Evolutionary conservation across 2,113 vertebrate genomes (phyloP).

Genomic region (Chaenogobius annularis): DNA sequence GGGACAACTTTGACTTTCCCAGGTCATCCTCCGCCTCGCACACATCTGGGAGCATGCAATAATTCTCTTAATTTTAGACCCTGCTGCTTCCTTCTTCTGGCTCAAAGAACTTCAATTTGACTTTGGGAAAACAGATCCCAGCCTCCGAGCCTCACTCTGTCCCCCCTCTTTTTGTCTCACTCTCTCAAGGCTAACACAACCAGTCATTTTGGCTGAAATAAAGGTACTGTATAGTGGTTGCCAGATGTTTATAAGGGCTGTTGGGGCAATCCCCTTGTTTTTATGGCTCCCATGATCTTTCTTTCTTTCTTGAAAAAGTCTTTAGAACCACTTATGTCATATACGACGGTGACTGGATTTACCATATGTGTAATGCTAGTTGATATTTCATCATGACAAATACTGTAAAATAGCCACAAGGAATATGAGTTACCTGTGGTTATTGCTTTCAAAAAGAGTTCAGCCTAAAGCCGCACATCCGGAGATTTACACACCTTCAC

Average conservation of each 20-base stretch:
- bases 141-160: slow-evolving; percentile 23
- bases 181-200: slow-evolving; percentile 64
- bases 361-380: slow-evolving; percentile 59
- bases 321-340: slow-evolving; percentile 57
- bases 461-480: slow-evolving; percentile 33
- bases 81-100: slow-evolving; percentile 36
- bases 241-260: slow-evolving; percentile 72
- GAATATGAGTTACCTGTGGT: slow-evolving; percentile 62
- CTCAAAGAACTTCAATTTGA: slow-evolving; percentile 50
- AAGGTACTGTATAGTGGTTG: slow-evolving; percentile 63
- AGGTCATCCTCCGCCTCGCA: slow-evolving; percentile 62
- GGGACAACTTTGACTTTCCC: slow-evolving; percentile 73
- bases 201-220: slow-evolving; percentile 62
- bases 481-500: slow-evolving; percentile 32
- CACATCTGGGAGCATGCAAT: slow-evolving; percentile 73
- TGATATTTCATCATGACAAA: slow-evolving; percentile 68
- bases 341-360: slow-evolving; percentile 49
- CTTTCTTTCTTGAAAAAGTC: slow-evolving; percentile 51
- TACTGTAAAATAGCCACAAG: slow-evolving; percentile 60
- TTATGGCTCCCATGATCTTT: slow-evolving; percentile 62
- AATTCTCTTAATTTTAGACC: slow-evolving; percentile 74
- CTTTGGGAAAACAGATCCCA: slow-evolving; percentile 35
- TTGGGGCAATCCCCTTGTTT: slow-evolving; percentile 56
- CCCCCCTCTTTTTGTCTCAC: slow-evolving; percentile 27
- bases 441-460: slow-evolving; percentile 47